Percentiles rank a stretch among this genome's conserved stretches.
phyloP scores from a whole-genome alignment of 2,888 invertebrate species.

The Thelaira solivaga region DNA sequence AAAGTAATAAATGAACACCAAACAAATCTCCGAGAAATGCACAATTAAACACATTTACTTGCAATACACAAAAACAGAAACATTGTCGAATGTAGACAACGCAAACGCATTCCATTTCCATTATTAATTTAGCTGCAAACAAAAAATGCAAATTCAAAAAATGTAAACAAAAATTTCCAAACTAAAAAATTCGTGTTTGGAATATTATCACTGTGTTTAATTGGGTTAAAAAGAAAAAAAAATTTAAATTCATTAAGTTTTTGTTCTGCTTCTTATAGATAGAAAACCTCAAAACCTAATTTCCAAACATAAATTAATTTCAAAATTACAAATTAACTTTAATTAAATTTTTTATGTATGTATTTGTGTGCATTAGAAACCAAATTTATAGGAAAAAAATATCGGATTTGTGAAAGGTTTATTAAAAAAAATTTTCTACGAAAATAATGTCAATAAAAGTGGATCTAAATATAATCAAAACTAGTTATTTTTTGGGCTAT shows the following conservation, averaged over 20 bases:
- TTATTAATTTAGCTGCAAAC: conserved; percentile 9
- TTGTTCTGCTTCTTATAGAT: neutral
- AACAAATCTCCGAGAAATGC: no score
- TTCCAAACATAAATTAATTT: neutral
- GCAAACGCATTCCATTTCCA: conserved; percentile 44
- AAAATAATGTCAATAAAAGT: no score
- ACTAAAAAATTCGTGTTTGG: conserved; percentile 46
- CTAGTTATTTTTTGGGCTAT: no score
- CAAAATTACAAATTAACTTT: no score
- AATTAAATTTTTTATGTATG: no score
- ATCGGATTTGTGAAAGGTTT: no score
- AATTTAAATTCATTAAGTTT: neutral
- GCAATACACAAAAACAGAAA: conserved; percentile 2
- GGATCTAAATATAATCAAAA: no score
- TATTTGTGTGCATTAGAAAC: no score
- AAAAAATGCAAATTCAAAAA: conserved; percentile 1
- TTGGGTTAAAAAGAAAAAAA: conserved; percentile 33
- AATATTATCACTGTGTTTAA: conserved; percentile 32
- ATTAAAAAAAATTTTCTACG: no score
- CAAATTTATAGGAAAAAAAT: no score
- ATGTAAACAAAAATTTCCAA: neutral
- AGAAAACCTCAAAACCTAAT: neutral
- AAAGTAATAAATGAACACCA: no score
- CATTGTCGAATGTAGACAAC: conserved; percentile 24
- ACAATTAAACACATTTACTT: no score